A percentile compares a stretch with the other conserved stretches of the same genome.
Evolutionary conservation across 2,797 vertebrate genomes (phyloP).

Genomic region (Gallinago nigripennis): DNA sequence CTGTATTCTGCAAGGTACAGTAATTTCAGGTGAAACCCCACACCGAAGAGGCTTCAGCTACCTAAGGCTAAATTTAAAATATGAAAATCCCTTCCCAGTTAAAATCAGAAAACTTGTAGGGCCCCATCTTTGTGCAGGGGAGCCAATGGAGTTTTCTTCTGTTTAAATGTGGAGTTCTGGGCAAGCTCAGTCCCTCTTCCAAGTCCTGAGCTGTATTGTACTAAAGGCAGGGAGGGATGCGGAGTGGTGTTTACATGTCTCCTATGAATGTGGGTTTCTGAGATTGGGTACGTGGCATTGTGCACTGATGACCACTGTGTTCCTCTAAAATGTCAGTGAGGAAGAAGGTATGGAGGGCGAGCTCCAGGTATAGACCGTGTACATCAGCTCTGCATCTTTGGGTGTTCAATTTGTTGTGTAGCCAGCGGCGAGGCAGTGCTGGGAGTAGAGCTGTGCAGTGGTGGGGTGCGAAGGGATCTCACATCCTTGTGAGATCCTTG

Average conservation of each 20-base stretch:
- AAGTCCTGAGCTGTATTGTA: neutral
- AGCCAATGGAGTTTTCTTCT: neutral
- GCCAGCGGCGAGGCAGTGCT: neutral
- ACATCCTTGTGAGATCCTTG: neutral
- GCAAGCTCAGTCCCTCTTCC: neutral
- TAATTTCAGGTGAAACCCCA: neutral
- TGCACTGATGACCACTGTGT: neutral
- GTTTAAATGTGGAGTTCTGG: neutral
- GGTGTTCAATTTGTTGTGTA: neutral
- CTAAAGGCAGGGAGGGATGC: neutral
- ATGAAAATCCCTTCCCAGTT: neutral
- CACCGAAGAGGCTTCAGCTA: neutral
- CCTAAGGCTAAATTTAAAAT: neutral
- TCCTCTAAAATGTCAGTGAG: neutral
- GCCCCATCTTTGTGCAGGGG: neutral
- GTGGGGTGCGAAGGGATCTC: rapidly evolving
- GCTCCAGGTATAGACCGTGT: neutral
- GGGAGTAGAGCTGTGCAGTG: neutral
- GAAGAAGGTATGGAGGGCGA: rapidly evolving
- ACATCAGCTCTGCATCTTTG: neutral
- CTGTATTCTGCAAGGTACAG: neutral
- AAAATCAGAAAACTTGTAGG: neutral
- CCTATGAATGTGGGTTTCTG: neutral
- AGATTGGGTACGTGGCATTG: neutral
- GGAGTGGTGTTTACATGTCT: neutral